A percentile compares a stretch with the other conserved stretches of the same genome.
These are phyloP conservation scores for Microtus richardsoni DNA, from an alignment of 2,113 vertebrate genomes.

Conservation along the genomic window DNA sequence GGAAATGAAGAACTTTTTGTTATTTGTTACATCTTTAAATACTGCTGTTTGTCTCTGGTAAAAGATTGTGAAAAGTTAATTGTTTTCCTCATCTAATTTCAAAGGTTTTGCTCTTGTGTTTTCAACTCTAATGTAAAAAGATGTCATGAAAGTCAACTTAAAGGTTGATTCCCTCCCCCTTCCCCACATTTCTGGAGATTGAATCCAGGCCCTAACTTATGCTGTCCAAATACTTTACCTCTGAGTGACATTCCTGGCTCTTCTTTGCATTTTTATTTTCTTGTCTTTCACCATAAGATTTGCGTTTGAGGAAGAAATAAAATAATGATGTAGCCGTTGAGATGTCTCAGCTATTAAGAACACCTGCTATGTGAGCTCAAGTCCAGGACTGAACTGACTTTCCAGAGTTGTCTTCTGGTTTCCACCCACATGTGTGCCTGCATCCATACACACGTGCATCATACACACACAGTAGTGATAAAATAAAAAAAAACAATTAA, in stretches of 20 bases:
- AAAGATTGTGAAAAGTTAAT: conserved; percentile 51
- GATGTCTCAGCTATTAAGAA: not conserved
- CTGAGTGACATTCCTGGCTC: not conserved
- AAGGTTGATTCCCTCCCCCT: not conserved
- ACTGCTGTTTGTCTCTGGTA: not conserved
- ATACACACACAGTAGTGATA: not conserved
- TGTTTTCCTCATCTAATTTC: conserved; percentile 49
- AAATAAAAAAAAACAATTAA: not conserved
- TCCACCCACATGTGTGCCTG: not conserved
- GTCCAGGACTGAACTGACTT: not conserved
- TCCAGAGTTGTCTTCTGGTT: not conserved
- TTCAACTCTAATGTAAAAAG: not conserved
- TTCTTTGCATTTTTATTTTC: not conserved
- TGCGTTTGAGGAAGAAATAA: conserved; percentile 20
- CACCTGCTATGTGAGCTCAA: not conserved
- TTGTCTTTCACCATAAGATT: not conserved
- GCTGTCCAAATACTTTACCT: not conserved
- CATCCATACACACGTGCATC: not conserved
- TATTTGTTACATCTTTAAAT: conserved; percentile 8
- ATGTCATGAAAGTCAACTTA: conserved; percentile 37
- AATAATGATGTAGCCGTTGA: not conserved
- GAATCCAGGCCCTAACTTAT: no score
- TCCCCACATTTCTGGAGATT: not conserved
- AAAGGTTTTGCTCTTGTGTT: conserved; percentile 32
- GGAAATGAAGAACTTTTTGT: conserved; percentile 40